These are phyloP conservation scores for Chionis minor DNA, from an alignment of 2,113 vertebrate species.

Conservation along the genomic window DNA sequence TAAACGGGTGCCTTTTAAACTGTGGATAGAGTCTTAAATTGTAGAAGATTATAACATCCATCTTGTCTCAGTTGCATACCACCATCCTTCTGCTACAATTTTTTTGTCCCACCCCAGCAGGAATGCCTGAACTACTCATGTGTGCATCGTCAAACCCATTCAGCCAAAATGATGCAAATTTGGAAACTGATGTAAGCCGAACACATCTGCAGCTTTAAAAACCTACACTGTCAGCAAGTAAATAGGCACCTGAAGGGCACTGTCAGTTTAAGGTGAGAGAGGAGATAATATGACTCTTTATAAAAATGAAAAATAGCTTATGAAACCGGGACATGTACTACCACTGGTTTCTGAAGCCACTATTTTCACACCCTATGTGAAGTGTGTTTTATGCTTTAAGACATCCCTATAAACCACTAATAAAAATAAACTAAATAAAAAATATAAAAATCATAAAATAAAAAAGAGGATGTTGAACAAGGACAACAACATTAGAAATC, in stretches of 20 bases:
- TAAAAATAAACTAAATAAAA: background rate
- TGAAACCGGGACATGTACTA: background rate
- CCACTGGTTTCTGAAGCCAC: background rate
- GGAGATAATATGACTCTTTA: background rate
- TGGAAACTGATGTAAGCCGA: background rate
- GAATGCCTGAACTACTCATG: background rate
- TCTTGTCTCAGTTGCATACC: background rate
- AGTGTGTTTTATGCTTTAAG: background rate
- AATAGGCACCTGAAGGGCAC: background rate
- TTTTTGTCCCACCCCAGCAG: background rate
- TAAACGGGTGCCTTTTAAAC: background rate
- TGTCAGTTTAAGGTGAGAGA: background rate
- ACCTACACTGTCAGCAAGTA: background rate
- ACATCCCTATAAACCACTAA: background rate
- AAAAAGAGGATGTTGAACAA: background rate
- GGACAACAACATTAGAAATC: background rate
- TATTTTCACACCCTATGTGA: background rate
- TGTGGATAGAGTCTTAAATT: background rate
- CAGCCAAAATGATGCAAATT: background rate
- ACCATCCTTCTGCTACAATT: background rate
- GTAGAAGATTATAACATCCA: background rate
- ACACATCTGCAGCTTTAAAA: background rate
- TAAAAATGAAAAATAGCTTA: background rate
- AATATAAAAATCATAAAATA: background rate
- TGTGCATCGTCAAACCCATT: background rate